Evolutionary conservation across 2,113 vertebrate genomes (phyloP).

Genomic region (Barbus barbus): DNA sequence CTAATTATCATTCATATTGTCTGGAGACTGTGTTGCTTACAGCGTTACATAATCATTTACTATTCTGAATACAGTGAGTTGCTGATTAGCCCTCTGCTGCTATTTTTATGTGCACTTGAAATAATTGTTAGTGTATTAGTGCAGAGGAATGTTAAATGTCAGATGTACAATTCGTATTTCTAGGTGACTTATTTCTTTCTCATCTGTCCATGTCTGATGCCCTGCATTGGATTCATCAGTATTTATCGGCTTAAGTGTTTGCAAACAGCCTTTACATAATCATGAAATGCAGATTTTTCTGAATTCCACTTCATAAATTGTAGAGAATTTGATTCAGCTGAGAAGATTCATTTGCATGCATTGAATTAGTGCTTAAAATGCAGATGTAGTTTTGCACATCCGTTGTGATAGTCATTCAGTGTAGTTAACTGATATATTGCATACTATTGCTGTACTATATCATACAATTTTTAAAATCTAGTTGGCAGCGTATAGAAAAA

Average conservation of each 20-base stretch:
- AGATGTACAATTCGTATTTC: neutral
- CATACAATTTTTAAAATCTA: neutral
- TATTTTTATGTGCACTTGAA: slow-evolving; percentile 18
- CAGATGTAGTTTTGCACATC: neutral
- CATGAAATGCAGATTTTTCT: neutral
- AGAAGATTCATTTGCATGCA: neutral
- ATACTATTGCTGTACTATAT: neutral
- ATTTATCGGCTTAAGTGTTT: neutral
- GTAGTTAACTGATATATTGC: neutral
- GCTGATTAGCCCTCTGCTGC: neutral
- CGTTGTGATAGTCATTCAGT: neutral
- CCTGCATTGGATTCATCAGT: neutral
- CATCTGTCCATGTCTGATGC: neutral
- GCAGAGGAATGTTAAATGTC: neutral
- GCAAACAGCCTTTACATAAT: too few species aligned
- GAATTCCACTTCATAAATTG: neutral
- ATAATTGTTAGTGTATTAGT: slow-evolving; percentile 12
- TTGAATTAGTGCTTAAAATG: neutral
- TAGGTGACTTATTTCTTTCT: neutral
- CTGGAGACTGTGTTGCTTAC: slow-evolving; percentile 36
- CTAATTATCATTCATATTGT: slow-evolving; percentile 33
- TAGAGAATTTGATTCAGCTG: neutral
- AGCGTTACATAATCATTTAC: slow-evolving; percentile 28
- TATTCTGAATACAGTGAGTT: slow-evolving; percentile 25
- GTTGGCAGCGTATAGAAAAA: neutral